phyloP scores from a whole-genome alignment of 2,888 invertebrate species.

The Idaea aversata region DNA sequence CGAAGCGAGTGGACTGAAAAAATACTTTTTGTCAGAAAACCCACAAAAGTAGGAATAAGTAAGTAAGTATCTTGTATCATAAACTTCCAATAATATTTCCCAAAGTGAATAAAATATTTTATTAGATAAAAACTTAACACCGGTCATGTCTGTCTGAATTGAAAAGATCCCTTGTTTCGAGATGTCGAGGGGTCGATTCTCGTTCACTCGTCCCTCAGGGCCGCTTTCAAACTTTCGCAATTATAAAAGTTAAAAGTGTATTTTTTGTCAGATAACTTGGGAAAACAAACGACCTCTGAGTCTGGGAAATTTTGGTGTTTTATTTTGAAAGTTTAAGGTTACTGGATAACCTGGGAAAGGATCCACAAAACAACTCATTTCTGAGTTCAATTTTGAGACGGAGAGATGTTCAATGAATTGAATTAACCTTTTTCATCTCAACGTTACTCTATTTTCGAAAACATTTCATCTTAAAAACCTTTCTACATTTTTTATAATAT shows the following conservation, averaged over 20 bases:
- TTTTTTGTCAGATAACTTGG: slow-evolving; percentile 44
- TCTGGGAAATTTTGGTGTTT: neutral
- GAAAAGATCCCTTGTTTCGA: slow-evolving; percentile 1
- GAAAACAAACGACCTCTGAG: slow-evolving; percentile 31
- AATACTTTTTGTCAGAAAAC: neutral
- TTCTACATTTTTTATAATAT: no score
- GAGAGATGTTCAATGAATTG: no score
- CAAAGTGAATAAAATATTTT: slow-evolving; percentile 1
- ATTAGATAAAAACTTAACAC: neutral
- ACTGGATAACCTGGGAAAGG: neutral
- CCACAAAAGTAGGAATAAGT: neutral
- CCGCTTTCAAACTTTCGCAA: slow-evolving; percentile 46
- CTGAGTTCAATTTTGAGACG: neutral
- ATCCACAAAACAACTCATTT: neutral
- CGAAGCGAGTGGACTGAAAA: no score
- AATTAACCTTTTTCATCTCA: no score
- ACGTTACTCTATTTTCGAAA: no score
- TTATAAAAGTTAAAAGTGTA: slow-evolving; percentile 56
- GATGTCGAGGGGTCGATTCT: neutral
- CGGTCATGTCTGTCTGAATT: neutral
- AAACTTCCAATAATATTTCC: neutral
- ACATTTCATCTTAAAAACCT: no score
- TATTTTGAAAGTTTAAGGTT: slow-evolving; percentile 6
- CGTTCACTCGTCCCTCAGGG: slow-evolving; percentile 24
- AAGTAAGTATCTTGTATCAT: neutral